Conservation (phyloP, 2,113 vertebrate species). For the Chaetura pelagica region DNA sequence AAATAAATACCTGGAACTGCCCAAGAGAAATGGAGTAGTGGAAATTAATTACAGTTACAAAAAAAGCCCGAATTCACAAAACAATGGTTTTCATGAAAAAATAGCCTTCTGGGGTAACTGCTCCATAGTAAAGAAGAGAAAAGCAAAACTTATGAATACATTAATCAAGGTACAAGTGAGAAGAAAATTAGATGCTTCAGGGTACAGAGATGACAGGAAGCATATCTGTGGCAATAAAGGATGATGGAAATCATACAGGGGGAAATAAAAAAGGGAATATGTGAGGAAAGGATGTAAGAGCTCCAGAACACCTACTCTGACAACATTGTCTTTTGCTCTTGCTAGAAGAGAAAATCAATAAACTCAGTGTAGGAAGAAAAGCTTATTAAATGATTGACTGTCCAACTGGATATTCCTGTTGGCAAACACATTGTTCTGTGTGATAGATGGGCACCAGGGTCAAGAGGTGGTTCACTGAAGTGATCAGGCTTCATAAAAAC, state of each 20-base stretch:
- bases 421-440: constrained; percentile 1
- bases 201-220: constrained; percentile 51
- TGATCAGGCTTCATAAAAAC: constrained; percentile 31
- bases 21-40: background rate
- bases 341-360: constrained; percentile 39
- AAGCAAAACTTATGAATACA: constrained; percentile 54
- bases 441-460: constrained; percentile 25
- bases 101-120: background rate
- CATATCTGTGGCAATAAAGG: constrained; percentile 22
- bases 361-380: constrained; percentile 19
- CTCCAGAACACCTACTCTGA: constrained; percentile 41
- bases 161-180: constrained; percentile 61
- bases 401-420: constrained; percentile 4
- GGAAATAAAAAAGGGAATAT: constrained; percentile 38
- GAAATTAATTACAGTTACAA: background rate
- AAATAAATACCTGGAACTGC: background rate
- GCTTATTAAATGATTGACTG: constrained; percentile 47
- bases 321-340: constrained; percentile 13
- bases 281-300: background rate
- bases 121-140: background rate
- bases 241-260: constrained; percentile 39
- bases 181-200: constrained; percentile 62
- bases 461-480: background rate
- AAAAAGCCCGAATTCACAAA: background rate
- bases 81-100: background rate